Base-by-base conservation (phyloP, 92 coral and sea anemone genomes). In the Parazoanthus darwini region DNA sequence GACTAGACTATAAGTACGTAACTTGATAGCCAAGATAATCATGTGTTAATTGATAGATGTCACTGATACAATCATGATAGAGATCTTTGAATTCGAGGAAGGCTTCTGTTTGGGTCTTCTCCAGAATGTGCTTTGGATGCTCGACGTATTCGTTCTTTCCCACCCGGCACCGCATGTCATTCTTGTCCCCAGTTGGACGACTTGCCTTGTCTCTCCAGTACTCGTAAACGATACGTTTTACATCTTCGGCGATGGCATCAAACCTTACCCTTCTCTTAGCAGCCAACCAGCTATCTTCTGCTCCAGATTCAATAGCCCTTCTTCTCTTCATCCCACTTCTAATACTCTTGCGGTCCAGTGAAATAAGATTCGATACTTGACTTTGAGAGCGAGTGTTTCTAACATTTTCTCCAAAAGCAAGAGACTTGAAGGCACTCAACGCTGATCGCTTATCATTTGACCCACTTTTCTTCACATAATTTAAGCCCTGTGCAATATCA, bases 81-180 rank as follows among this genome's bases (percentile, higher is more conserved):
- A 82, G 78, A 43, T 74, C 85, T 82, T 89, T 74, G 79, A 89
- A 89, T 89, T 89, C 91, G 56, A 89, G 80, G 84, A 89, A 89
- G 78, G 85, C 91, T 29, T 29, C 33, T 29, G 33, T 29, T 29
- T 29, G 33, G 33, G 33, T 29, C 33, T 29, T 29, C 33, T 89
- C 91, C 91, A 89, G 88, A 70, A 89, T 89, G 83, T 89, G 91
- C 88, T 89, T 89, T 83, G 91, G 78, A 51, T 89, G 91, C 86
- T 89, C 88, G 78, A 51, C 79, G 78, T 89, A 89, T 86, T 77
- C 78, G 66, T 56, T 84, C 79, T 84, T 89, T 72, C 88, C 91
- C 65, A 80, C 86, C 46, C 85, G 84, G 50, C 80, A 89, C 46
- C 79, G 79, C 65, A 83, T 66, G 50, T 82, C 86, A 82, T 82